Percentiles rank a stretch among this genome's conserved stretches.
These are phyloP conservation scores for Leptobrachium ailaonicum DNA, from an alignment of 2,113 vertebrate genomes.

Conservation along the genomic window DNA sequence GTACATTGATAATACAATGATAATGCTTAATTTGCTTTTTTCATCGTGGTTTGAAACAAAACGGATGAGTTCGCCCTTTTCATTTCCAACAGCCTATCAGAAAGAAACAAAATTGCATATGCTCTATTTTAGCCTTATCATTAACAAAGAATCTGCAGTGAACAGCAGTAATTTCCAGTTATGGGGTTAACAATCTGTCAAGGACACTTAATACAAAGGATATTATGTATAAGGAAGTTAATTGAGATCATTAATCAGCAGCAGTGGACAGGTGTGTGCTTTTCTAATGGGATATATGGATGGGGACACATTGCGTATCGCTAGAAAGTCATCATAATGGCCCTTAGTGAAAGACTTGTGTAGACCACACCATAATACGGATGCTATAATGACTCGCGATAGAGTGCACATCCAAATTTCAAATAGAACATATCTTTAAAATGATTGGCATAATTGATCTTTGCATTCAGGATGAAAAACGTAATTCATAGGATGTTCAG, in stretches of 20 bases:
- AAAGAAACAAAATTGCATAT: neutral
- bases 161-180: conserved; percentile 5
- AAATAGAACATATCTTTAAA: neutral
- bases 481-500: too few species aligned
- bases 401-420: neutral
- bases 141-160: neutral
- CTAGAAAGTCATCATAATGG: conserved; percentile 22
- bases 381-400: neutral
- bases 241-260: conserved; percentile 48
- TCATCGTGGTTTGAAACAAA: neutral
- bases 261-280: conserved; percentile 43
- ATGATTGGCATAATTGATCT: too few species aligned
- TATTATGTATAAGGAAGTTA: conserved; percentile 41
- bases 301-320: conserved; percentile 31
- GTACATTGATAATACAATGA: too few species aligned
- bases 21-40: too few species aligned
- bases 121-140: neutral
- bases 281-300: conserved; percentile 42
- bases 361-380: neutral
- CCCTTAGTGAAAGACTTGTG: conserved; percentile 21
- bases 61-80: neutral
- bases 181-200: conserved; percentile 24
- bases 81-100: neutral
- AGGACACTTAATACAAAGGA: conserved; percentile 37
- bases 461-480: too few species aligned